These are phyloP conservation scores for Oncorhynchus nerka DNA, from an alignment of 2,113 vertebrate genomes.

Conservation along the genomic window DNA sequence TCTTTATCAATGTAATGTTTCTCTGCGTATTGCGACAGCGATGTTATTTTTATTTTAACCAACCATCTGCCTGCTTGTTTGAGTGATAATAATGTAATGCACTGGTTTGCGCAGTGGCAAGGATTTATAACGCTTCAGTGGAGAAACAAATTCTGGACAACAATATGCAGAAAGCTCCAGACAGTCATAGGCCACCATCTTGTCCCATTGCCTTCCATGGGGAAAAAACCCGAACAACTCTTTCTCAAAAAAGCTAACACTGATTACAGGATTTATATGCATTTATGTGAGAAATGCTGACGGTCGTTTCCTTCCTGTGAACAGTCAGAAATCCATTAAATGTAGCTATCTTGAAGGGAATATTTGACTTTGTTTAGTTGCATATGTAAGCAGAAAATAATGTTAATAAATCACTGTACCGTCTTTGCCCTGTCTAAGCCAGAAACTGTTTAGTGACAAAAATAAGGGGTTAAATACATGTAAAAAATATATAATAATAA, in stretches of 20 bases:
- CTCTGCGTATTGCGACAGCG: neutral
- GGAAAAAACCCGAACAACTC: too few relatives aligned
- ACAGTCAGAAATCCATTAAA: neutral
- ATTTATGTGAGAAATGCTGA: conserved; percentile 3
- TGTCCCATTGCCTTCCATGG: conserved; percentile 24
- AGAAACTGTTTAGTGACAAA: too few relatives aligned
- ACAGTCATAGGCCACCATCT: conserved; percentile 28
- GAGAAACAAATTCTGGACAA: conserved; percentile 48
- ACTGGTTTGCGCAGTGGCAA: neutral
- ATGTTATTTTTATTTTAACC: too few relatives aligned
- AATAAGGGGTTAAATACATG: too few relatives aligned
- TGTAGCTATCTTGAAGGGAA: neutral
- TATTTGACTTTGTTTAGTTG: neutral
- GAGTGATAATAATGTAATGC: conserved; percentile 6
- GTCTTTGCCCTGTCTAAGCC: too few relatives aligned
- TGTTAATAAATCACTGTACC: neutral
- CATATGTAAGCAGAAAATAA: neutral
- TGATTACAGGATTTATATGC: neutral
- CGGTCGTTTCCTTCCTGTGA: neutral
- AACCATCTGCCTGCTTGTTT: conserved; percentile 2
- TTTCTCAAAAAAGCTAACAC: conserved; percentile 13
- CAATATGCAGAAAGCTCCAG: conserved; percentile 34
- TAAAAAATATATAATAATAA: too few relatives aligned
- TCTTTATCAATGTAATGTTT: conserved; percentile 1
- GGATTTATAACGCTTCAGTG: conserved; percentile 33